These are phyloP conservation scores for Lagodon rhomboides DNA, from an alignment of 2,797 vertebrate genomes.

Conservation along the genomic window DNA sequence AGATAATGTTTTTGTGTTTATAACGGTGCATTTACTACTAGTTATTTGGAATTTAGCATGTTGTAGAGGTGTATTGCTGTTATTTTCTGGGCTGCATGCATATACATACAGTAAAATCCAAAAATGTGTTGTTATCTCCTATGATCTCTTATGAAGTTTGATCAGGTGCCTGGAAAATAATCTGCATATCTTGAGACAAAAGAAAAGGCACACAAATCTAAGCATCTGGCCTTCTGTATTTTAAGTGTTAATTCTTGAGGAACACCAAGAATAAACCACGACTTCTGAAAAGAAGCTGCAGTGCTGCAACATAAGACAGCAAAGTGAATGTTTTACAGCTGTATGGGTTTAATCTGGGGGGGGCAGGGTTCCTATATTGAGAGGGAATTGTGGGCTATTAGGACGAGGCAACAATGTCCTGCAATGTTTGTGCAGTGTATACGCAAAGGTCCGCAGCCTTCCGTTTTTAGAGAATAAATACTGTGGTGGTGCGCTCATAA, in stretches of 20 bases:
- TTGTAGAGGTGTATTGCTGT: neutral
- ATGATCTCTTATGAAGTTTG: neutral
- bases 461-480: slow-evolving; percentile 67
- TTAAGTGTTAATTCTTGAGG: slow-evolving; percentile 7
- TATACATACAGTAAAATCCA: neutral
- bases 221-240: neutral
- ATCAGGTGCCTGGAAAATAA: slow-evolving; percentile 14
- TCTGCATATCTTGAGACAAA: slow-evolving; percentile 5
- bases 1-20: neutral
- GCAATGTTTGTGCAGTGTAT: slow-evolving; percentile 64
- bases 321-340: slow-evolving; percentile 39
- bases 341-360: slow-evolving; percentile 43
- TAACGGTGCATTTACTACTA: neutral
- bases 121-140: neutral
- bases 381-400: slow-evolving; percentile 44
- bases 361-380: slow-evolving; percentile 41
- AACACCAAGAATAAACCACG: slow-evolving; percentile 19
- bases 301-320: slow-evolving; percentile 13
- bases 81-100: neutral
- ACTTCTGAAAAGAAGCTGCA: slow-evolving; percentile 14
- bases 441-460: slow-evolving; percentile 59
- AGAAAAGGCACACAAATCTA: slow-evolving; percentile 13
- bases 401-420: slow-evolving; percentile 44
- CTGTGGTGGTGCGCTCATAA: slow-evolving; percentile 64
- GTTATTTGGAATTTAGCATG: neutral